Evolutionary conservation across 2,888 invertebrate species (phyloP).

Genomic region (Erebia aethiops): DNA sequence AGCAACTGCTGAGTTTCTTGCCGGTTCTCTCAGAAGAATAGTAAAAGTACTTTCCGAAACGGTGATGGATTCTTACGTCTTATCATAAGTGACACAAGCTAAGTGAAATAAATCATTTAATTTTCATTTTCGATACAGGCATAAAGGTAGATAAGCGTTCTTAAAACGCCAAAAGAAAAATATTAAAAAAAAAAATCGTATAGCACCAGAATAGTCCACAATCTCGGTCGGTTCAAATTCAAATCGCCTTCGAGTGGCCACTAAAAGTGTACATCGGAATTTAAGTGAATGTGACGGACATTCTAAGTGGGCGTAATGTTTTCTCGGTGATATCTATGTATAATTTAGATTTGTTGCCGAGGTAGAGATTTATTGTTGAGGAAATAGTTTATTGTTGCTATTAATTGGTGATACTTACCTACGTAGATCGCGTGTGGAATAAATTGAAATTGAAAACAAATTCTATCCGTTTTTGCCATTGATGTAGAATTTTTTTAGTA

Average conservation of each 20-base stretch:
- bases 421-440: slow-evolving; percentile 14
- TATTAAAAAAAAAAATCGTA: background rate
- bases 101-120: too few relatives aligned
- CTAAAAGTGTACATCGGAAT: slow-evolving; percentile 60
- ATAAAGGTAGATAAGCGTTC: background rate
- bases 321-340: slow-evolving; percentile 27
- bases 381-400: slow-evolving; percentile 35
- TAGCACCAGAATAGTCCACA: slow-evolving; percentile 29
- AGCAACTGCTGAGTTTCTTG: too few relatives aligned
- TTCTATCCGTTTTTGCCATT: background rate
- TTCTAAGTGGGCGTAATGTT: slow-evolving; percentile 46
- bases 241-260: slow-evolving; percentile 50
- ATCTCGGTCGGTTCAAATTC: slow-evolving; percentile 44
- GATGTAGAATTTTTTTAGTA: too few relatives aligned
- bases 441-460: background rate
- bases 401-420: slow-evolving; percentile 15
- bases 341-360: slow-evolving; percentile 30
- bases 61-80: too few relatives aligned
- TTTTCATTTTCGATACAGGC: too few relatives aligned
- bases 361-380: slow-evolving; percentile 43
- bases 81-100: too few relatives aligned
- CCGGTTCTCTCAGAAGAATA: too few relatives aligned
- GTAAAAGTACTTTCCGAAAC: too few relatives aligned
- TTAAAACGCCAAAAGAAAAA: background rate
- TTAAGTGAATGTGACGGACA: slow-evolving; percentile 53